phyloP scores from a whole-genome alignment of 2,888 invertebrate genomes.

The Lepidocyrtoides sp. region DNA sequence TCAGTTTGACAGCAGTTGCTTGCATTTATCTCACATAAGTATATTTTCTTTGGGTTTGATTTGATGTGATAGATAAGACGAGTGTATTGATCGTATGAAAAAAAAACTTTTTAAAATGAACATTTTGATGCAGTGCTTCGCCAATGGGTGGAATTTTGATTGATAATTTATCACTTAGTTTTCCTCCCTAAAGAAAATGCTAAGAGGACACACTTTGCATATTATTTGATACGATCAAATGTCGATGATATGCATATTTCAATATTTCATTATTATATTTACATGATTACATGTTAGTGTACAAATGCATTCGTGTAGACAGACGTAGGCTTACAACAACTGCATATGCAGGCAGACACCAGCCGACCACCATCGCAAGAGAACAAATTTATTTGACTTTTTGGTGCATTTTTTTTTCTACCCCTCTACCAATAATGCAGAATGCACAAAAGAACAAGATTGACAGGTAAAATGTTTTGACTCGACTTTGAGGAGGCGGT shows the following conservation, averaged over 20 bases:
- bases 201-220: slow-evolving; percentile 15
- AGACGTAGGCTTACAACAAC: not conserved
- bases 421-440: not conserved
- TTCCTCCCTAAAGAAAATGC: not conserved
- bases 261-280: not conserved
- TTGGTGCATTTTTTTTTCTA: not conserved
- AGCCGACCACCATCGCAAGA: not conserved
- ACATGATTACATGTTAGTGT: not conserved
- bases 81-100: not conserved
- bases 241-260: not conserved
- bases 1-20: not conserved
- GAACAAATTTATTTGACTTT: not conserved
- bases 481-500: slow-evolving; percentile 44
- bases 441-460: slow-evolving; percentile 1
- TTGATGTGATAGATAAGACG: not conserved
- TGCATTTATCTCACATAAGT: not conserved
- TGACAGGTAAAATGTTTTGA: slow-evolving; percentile 44
- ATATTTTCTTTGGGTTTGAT: not conserved
- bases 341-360: not conserved
- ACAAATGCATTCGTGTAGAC: not conserved
- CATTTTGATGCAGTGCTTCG: not conserved
- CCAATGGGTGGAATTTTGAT: slow-evolving; percentile 62
- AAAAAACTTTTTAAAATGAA: too few species aligned
- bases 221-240: slow-evolving; percentile 16
- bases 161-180: slow-evolving; percentile 51